Base-by-base conservation (phyloP, 2,888 invertebrate species). In the Polydesmus complanatus region DNA sequence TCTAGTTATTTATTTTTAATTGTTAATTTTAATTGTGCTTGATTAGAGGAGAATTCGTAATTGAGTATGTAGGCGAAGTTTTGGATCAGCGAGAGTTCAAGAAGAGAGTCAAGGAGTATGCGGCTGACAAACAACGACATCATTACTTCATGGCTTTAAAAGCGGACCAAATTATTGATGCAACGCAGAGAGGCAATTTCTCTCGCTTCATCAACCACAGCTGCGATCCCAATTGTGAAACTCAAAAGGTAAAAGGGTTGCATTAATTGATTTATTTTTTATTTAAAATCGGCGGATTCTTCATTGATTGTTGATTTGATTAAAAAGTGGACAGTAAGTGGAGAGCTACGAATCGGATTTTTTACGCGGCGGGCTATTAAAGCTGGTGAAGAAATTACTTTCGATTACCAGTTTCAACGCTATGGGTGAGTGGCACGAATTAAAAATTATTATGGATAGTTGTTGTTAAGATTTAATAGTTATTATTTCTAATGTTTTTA, bases 11-110 rank as follows among this genome's bases (percentile, higher is more conserved):
- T 55, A 61, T 58, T 58, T 59, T 58, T 37, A 2, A 27, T 22
- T 56, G 14, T 11, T 26, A 11, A 1, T 55, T 25, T 55, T n/a
- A 19, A 49, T 37, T 60, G 11, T 61, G 18, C 25, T 23, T 21
- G n/a, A 27, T 21, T 77, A 91, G 91, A 61, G 95, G 93, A 8
- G 84, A 87, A 69, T 99, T 98, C 75, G 84, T 99, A 54, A 87
- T 97, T 83, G 98, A 99, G 73, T 99, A 98, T 73, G 89, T 98
- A 0, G 98, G 98, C 0, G 98, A 99, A 78, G 94, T 99, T 0
- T 78, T 97, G 8, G 88, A 92, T 73, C 86, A 85, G 56, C 84
- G 86, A n/a, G 89, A 91, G 73, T 96, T 97, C 75, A 86, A 88
- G 71, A 81, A 83, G 60, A 81, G 97, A 5, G 88, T 91, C 0